These are phyloP conservation scores for Leptinotarsa haldemani DNA, from an alignment of 2,888 invertebrate species.

Conservation along the genomic window DNA sequence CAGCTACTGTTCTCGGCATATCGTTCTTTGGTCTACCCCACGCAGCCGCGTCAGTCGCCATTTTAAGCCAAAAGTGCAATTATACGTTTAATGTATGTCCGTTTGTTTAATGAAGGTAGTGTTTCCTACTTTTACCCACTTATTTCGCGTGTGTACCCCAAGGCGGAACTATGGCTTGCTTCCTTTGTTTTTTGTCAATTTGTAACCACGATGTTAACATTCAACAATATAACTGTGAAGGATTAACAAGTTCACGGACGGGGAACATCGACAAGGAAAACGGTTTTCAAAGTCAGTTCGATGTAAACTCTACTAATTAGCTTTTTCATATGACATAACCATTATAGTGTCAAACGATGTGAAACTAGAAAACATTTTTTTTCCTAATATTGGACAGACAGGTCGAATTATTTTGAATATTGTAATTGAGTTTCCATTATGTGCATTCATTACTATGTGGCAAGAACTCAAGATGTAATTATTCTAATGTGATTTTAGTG, in stretches of 20 bases:
- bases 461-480: too few species aligned
- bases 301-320: neutral
- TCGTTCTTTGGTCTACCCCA: conserved; percentile 43
- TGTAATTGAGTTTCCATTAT: too few species aligned
- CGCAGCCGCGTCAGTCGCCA: conserved; percentile 38
- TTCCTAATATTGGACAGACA: too few species aligned
- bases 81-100: conserved; percentile 42
- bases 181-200: neutral
- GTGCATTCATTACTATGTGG: too few species aligned
- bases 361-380: neutral
- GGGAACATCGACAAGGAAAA: neutral
- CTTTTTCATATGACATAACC: neutral
- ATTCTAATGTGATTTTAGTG: too few species aligned
- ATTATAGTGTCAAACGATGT: neutral
- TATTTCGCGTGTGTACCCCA: neutral
- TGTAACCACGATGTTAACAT: conserved; percentile 15
- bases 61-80: conserved; percentile 40
- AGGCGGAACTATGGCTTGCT: conserved; percentile 8
- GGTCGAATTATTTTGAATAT: too few species aligned
- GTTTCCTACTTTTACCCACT: neutral
- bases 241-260: conserved; percentile 12
- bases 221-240: conserved; percentile 4
- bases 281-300: neutral
- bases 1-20: conserved; percentile 52
- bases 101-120: neutral